Evolutionary conservation across 2,113 vertebrate species (phyloP).

Genomic region (Paedocypris sp.): DNA sequence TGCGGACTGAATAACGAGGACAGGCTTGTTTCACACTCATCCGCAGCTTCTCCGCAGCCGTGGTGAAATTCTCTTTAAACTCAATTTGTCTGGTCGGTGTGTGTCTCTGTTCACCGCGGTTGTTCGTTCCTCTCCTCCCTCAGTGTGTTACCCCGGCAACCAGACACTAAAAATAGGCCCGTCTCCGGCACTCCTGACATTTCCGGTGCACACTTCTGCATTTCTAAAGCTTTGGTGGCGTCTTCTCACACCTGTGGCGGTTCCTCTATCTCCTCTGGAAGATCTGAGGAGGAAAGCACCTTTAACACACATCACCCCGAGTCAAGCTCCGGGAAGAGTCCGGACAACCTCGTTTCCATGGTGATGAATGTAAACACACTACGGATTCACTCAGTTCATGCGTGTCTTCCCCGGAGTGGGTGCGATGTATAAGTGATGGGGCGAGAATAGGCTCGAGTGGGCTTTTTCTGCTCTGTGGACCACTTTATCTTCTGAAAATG

Average conservation of each 20-base stretch:
- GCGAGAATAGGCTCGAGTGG: too few relatives aligned
- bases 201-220: conserved; percentile 59
- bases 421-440: too few relatives aligned
- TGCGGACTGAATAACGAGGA: too few relatives aligned
- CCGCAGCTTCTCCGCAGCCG: conserved; percentile 16
- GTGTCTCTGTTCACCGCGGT: too few relatives aligned
- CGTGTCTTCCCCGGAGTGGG: too few relatives aligned
- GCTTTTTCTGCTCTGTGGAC: neutral
- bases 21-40: too few relatives aligned
- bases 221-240: conserved; percentile 42
- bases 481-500: neutral
- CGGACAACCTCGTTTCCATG: too few relatives aligned
- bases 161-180: conserved; percentile 69
- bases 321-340: neutral
- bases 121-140: too few relatives aligned
- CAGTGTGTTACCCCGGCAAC: conserved; percentile 66
- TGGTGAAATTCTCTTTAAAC: conserved; percentile 11
- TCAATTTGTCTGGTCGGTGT: too few relatives aligned
- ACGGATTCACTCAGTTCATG: too few relatives aligned
- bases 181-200: conserved; percentile 68
- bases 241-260: conserved; percentile 20
- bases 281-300: neutral
- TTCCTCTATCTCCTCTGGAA: neutral
- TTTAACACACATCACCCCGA: neutral
- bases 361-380: too few relatives aligned